Base-by-base conservation (phyloP, 2,113 vertebrate genomes). In the Bathybates hornii region DNA sequence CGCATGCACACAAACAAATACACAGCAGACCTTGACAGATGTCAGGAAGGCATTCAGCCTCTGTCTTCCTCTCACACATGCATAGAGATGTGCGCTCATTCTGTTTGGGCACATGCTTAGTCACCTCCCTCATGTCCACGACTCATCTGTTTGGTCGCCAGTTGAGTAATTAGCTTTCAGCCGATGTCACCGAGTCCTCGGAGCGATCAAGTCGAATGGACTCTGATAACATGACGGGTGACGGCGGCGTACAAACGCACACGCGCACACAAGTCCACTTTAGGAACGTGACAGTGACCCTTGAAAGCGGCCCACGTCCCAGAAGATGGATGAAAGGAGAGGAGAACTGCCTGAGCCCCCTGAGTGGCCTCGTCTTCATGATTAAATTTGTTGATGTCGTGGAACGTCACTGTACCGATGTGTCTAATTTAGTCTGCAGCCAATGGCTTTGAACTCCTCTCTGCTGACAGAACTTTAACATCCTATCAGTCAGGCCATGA, bases 11-110 rank as follows among this genome's bases (percentile, higher is more conserved):
- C 86, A 83, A 56, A 88, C 73, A 89, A 63, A 89, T 66, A 82
- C 87, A 89, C 89, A 80, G 56, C 24, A 81, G 90, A 89, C 85
- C 71, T 86, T 91, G 89, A 85, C 87, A 91, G 92, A 92, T 94
- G 92, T 94, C 93, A 91, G 73, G 45, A 82, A 82, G 87, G 89
- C 87, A 68, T 83, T 82, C 73, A 78, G 80, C 87, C 56, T 80
- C 59, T 41, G 50, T 59, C 48, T 29, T 61, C 63, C 59, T 84
- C 34, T 48, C 81, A 87, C 79, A 86, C 66, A 61, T 24, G 71
- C 80, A 52, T 29, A 38, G 7, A 71, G 16, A 41, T 76, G 45
- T 32, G 38, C 27, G 56, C 53, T 32, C 17, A 52, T 59, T 84
- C 54, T 66, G 54, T 54, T 41, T 50, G 41, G 54, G 11, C 81